Base-by-base conservation (phyloP, 2,113 vertebrate species). In the Oncorhynchus masou region DNA sequence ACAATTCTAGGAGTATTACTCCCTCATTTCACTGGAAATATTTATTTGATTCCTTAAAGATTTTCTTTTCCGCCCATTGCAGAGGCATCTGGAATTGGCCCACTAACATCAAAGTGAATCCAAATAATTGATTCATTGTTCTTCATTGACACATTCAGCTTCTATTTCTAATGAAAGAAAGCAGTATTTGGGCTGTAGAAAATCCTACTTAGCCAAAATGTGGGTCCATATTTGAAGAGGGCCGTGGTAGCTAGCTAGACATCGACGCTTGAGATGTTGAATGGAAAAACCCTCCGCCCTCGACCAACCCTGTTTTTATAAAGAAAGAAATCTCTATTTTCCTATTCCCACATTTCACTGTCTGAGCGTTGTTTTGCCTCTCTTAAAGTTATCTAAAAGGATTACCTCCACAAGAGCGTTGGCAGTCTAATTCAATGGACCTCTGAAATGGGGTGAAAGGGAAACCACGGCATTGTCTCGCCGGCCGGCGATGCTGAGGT, bases 301-400 rank as follows among this genome's bases (percentile, higher is more conserved):
- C 27, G 29, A 29, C 25, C 66, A 29, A 29, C 1, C 31, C 67
- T 31, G n/a, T 22, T 54, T 54, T 54, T 54, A 4, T 19, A 54
- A 54, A 54, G 24, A 31, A 20, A 6, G 31, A 68, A 68, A n/a
- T 68, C 67, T 27, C 19, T 9, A 6, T 31, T 68, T 34, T 27
- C 29, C 67, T 34, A 15, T 29, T 19, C 66, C 66, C 25, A 29
- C 66, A 29, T 34, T 68, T 68, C 19, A n/a, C 31, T n/a, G 6
- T 34, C 19, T 15, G 0, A 65, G 25, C 25, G 22, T 15, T 34
- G 29, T 62, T 62, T 70, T 72, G 2, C 49, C 70, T 72, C 51
- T 31, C 70, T 72, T 60, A 13, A 69, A 59, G 49, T 24, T 69
- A 69, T 59, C 74, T 59, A 19, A 45, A 69, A 69, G 74, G 74